Base-by-base conservation (phyloP, 1,140 invertebrate genomes). In the Orchesella cincta region DNA sequence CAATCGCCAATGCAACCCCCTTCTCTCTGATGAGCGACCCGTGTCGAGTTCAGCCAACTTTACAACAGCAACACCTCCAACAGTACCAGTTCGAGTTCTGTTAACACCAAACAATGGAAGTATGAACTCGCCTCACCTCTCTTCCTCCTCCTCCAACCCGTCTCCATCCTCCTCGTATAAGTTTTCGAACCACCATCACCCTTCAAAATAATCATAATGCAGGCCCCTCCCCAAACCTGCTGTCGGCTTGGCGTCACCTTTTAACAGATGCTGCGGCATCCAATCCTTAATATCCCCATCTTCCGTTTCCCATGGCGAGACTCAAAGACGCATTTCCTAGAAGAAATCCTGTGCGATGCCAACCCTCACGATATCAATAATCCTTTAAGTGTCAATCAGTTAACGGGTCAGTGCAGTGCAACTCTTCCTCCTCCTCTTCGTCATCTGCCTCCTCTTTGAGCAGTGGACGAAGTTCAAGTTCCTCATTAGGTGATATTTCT, bases 291-390 rank as follows among this genome's bases (percentile, higher is more conserved):
- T 36, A 28, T 78, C 39, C 76, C 79, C n/a, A n/a, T 18, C 57
- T 80, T 26, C 71, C 75, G 46, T 72, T 78, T 18, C 77, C 75
- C 3, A 76, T 79, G 46, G 64, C n/a, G n/a, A n/a, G 79, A 67
- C 64, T 77, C 12, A 82, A 80, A 35, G 76, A 70, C 29, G 75
- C 78, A 23, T 31, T 78, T 26, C 88, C 88, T 8, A 87, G 88
- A 72, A 88, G 92, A 52, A 90, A 93, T 84, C 93, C 94, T 26
- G 93, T 95, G 46, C n/a, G 94, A 93, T 74, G 94, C 93, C 14
- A 95, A 95, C 86, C 94, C 94, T 16, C 90, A 93, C 81, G 93
- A 95, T 87, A 92, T 93, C 76, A 95, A 96, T 86, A 95, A 95
- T 88, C 94, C 94, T 29, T 87, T 95, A 31, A 94, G 93, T 85